These are phyloP conservation scores for Nymphicus hollandicus DNA, from an alignment of 2,113 vertebrate species.

Conservation along the genomic window DNA sequence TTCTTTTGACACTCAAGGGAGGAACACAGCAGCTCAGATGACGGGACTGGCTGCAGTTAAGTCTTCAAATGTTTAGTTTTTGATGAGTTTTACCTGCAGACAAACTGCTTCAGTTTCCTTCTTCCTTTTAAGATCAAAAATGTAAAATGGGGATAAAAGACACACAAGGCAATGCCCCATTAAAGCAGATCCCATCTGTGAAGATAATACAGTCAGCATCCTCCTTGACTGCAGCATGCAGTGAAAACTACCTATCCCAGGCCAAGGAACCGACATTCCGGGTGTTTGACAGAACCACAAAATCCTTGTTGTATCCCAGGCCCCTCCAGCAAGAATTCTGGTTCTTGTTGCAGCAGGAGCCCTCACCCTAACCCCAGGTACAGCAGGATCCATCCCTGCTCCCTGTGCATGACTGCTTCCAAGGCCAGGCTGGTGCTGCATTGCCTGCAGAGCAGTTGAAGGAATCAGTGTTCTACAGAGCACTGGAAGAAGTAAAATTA, in stretches of 20 bases:
- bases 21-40: neutral
- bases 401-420: neutral
- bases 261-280: neutral
- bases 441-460: neutral
- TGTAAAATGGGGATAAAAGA: neutral
- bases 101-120: neutral
- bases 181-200: neutral
- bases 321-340: neutral
- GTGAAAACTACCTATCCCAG: neutral
- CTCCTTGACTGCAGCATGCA: neutral
- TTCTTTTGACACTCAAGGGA: neutral
- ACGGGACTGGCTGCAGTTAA: rapidly evolving
- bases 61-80: neutral
- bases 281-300: rapidly evolving
- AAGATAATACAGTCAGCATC: rapidly evolving
- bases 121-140: neutral
- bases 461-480: neutral
- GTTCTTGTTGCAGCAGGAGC: neutral
- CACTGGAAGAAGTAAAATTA: neutral
- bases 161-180: neutral
- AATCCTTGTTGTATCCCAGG: neutral
- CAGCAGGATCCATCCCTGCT: neutral
- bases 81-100: neutral
- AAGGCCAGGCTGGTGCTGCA: neutral
- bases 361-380: neutral